These are phyloP conservation scores for Euphonia xanthogaster DNA, from an alignment of 2,797 vertebrate genomes.

Conservation along the genomic window DNA sequence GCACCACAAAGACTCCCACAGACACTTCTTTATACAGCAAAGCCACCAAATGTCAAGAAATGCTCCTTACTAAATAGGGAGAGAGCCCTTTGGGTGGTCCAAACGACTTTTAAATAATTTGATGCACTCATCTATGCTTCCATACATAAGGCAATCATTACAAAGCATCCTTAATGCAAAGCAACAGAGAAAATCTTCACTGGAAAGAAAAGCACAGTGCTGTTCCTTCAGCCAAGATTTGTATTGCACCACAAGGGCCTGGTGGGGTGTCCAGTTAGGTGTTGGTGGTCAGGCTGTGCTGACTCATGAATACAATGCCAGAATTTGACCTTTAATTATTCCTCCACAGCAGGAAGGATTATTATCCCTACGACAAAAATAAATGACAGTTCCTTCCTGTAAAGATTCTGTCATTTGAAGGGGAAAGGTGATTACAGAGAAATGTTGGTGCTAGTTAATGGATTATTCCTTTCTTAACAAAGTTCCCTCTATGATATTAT, in stretches of 20 bases:
- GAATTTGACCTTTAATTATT: constrained; percentile 34
- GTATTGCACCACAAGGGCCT: not conserved
- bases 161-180: not conserved
- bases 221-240: not conserved
- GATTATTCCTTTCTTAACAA: not conserved
- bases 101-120: not conserved
- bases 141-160: not conserved
- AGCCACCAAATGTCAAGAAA: not conserved
- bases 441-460: not conserved
- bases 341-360: not conserved
- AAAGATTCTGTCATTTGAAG: not conserved
- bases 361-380: not conserved
- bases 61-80: not conserved
- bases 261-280: not conserved
- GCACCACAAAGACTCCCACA: not conserved
- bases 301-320: not conserved
- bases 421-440: not conserved
- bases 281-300: not conserved
- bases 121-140: not conserved
- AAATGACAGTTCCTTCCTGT: not conserved
- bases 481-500: not conserved
- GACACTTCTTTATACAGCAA: not conserved
- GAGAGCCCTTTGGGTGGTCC: not conserved
- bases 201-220: not conserved
- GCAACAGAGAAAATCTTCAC: not conserved